Evolutionary conservation across 2,113 vertebrate species (phyloP), one percentile per base, ranked within the genome.

Genomic region (Delphinus delphis): DNA sequence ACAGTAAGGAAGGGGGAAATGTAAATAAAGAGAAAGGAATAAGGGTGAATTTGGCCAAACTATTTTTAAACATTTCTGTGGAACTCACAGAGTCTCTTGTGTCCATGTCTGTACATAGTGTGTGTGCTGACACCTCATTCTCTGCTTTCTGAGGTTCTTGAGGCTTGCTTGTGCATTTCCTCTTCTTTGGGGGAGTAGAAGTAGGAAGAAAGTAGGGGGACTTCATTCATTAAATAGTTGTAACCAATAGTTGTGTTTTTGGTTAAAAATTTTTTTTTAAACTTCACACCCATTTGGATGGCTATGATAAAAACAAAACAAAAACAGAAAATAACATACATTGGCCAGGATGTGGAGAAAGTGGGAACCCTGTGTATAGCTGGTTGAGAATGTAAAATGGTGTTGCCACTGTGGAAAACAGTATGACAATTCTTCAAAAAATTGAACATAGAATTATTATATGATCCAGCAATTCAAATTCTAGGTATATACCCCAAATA

Each of bases 191-290:
- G 18, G 20, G 41, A 70, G 62, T 8, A 36, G 47, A 82, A 33
- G 33, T 77, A 55, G 68, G 60, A 70, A 90, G 41, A 94, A 91
- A 84, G 28, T 55, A 83, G 7, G 17, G n/a, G 77, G n/a, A 44
- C 18, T 50, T 28, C 17, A 44, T 38, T 73, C 55, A 62, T 88
- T 80, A 88, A 80, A 53, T 88, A 74, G 82, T 91, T 95, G 21
- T 93, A n/a, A 80, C n/a, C 31, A 80, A 8, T 53, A 50, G 82
- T 77, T 88, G 14, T 90, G 62, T 47, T 88, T 26, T 79, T 47
- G 28, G 17, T 93, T 90, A 63, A 90, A 88, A 11, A 6, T 1
- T 0, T 26, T 41, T 41, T 62, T 82, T 70, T n/a, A 8, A 85
- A 85, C 47, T 23, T 85, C 80, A 73, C 18, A 68, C 23, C 25